Conservation (phyloP, 2,113 vertebrate genomes). For the Neodontobutis hainanensis region DNA sequence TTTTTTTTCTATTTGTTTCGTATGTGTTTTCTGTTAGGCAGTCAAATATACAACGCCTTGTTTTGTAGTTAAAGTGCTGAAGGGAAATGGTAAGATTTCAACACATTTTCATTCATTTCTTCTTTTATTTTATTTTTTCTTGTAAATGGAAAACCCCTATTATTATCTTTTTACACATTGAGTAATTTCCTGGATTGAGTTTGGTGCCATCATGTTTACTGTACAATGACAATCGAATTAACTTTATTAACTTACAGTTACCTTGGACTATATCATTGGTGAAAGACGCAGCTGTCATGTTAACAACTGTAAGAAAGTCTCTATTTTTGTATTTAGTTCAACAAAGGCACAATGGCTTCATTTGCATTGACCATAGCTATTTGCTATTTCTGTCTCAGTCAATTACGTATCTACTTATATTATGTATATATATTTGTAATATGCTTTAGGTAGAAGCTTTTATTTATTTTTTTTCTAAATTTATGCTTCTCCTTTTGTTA, state of each 20-base stretch:
- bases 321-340: not conserved
- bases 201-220: constrained; percentile 5
- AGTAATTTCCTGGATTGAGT: not conserved
- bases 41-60: not conserved
- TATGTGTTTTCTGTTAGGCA: constrained; percentile 14
- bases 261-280: not conserved
- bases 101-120: too few relatives aligned
- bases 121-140: not conserved
- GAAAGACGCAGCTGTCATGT: not conserved
- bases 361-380: too few relatives aligned
- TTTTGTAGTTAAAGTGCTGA: constrained; percentile 8
- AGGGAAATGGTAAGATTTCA: not conserved
- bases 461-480: too few relatives aligned
- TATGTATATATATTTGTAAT: too few relatives aligned
- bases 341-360: too few relatives aligned
- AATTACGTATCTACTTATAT: too few relatives aligned
- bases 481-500: too few relatives aligned
- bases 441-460: too few relatives aligned
- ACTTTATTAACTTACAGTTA: not conserved
- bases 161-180: not conserved
- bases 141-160: too few relatives aligned
- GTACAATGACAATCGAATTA: constrained; percentile 42
- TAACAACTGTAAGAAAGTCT: not conserved
- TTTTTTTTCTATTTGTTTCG: constrained; percentile 5
- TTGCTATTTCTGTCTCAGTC: too few relatives aligned